phyloP scores from a whole-genome alignment of 2,797 vertebrate species.

The Channa striata region DNA sequence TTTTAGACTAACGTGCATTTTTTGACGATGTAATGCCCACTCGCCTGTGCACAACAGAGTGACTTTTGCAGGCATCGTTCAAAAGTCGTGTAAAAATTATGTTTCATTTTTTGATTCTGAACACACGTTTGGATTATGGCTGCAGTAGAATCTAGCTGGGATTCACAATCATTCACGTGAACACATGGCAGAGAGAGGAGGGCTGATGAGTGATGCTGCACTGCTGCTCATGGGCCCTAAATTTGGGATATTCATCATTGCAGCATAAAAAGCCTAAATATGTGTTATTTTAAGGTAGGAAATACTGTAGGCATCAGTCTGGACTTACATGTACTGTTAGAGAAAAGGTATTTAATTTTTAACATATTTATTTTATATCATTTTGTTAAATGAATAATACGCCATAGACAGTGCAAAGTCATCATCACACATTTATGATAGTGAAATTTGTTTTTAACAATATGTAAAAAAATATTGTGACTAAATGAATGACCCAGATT shows the following conservation, averaged over 20 bases:
- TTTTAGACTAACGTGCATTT: neutral
- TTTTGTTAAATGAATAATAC: neutral
- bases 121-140: conserved; percentile 41
- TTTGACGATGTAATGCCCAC: conserved; percentile 9
- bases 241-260: conserved; percentile 57
- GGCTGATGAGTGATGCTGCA: conserved; percentile 39
- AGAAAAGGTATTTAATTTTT: neutral
- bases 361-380: neutral
- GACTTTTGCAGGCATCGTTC: conserved; percentile 29
- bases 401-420: conserved; percentile 1
- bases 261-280: conserved; percentile 9
- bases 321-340: no score
- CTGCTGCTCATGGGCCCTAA: conserved; percentile 32
- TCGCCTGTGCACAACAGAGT: conserved; percentile 5
- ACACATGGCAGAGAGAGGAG: conserved; percentile 4
- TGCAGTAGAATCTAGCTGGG: conserved; percentile 44
- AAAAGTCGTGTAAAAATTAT: conserved; percentile 26
- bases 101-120: conserved; percentile 42
- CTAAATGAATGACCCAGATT: conserved; percentile 29
- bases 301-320: neutral
- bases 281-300: conserved; percentile 19
- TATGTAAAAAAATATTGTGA: neutral
- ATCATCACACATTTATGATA: neutral
- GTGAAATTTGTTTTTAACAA: neutral
- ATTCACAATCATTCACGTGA: conserved; percentile 67